phyloP scores from a whole-genome alignment of 2,113 vertebrate species.

The Eonycteris spelaea region DNA sequence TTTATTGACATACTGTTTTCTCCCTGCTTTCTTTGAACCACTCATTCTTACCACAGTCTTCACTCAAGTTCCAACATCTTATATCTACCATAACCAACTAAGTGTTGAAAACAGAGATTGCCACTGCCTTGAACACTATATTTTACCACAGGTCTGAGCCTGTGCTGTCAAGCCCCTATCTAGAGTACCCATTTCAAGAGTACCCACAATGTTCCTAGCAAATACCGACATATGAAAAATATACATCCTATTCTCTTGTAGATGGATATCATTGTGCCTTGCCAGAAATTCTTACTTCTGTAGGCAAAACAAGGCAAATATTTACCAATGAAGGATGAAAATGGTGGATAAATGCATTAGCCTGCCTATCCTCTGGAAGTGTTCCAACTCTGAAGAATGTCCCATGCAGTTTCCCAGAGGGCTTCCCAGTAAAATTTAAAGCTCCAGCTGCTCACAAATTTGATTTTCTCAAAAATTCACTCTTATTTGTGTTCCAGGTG shows the following conservation, averaged over 20 bases:
- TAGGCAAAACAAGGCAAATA: neutral
- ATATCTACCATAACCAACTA: neutral
- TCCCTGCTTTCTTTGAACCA: neutral
- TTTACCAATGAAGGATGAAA: neutral
- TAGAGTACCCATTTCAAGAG: neutral
- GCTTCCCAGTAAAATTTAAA: neutral
- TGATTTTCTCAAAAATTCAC: neutral
- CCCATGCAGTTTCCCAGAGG: neutral
- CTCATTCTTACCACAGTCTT: neutral
- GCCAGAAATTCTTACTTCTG: conserved; percentile 3
- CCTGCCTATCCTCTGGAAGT: neutral
- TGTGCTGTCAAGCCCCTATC: neutral
- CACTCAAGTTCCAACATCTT: neutral
- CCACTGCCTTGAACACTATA: neutral
- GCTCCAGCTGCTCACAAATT: neutral
- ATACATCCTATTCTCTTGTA: neutral
- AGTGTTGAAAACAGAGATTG: neutral
- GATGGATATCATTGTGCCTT: neutral
- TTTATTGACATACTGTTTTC: neutral
- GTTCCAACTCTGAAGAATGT: neutral
- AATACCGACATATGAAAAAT: neutral
- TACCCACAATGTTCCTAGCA: neutral
- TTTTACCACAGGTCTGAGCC: neutral
- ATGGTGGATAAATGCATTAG: neutral
- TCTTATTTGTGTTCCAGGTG: neutral